Percentiles rank a stretch among this genome's conserved stretches.
phyloP scores from a whole-genome alignment of 2,113 vertebrate genomes.

The Paralichthys olivaceus region DNA sequence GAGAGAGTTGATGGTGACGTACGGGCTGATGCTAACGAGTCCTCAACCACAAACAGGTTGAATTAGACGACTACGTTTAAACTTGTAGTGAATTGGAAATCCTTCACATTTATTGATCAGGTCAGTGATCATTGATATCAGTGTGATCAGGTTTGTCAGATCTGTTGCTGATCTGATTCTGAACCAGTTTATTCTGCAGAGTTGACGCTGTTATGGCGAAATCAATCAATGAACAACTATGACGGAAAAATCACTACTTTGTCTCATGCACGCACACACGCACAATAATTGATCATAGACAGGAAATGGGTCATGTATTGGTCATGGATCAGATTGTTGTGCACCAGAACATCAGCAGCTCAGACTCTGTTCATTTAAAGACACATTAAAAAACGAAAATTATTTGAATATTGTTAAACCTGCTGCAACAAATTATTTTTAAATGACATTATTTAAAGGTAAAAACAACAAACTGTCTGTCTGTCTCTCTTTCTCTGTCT shows the following conservation, averaged over 20 bases:
- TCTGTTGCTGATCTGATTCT: neutral
- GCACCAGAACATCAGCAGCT: neutral
- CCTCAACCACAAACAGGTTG: too few relatives aligned
- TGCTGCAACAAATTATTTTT: too few relatives aligned
- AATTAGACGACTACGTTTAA: too few relatives aligned
- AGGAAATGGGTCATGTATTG: conserved; percentile 40
- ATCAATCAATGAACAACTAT: conserved; percentile 25
- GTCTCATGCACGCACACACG: neutral
- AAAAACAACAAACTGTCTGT: too few relatives aligned
- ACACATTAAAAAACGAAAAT: too few relatives aligned
- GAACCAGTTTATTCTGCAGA: neutral
- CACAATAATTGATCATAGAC: neutral
- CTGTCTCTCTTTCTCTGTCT: too few relatives aligned
- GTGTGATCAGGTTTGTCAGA: neutral
- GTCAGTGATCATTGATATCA: neutral
- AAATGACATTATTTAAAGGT: too few relatives aligned
- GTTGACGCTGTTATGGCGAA: neutral
- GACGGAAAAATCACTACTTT: conserved; percentile 42
- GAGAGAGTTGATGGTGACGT: neutral
- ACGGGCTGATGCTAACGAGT: too few relatives aligned
- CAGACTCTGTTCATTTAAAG: neutral
- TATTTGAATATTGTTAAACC: too few relatives aligned
- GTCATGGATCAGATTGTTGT: conserved; percentile 17
- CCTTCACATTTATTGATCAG: too few relatives aligned
- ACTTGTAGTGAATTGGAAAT: too few relatives aligned